These are phyloP conservation scores for Capitella teleta DNA, from an alignment of 1,140 invertebrate genomes.

Conservation along the genomic window DNA sequence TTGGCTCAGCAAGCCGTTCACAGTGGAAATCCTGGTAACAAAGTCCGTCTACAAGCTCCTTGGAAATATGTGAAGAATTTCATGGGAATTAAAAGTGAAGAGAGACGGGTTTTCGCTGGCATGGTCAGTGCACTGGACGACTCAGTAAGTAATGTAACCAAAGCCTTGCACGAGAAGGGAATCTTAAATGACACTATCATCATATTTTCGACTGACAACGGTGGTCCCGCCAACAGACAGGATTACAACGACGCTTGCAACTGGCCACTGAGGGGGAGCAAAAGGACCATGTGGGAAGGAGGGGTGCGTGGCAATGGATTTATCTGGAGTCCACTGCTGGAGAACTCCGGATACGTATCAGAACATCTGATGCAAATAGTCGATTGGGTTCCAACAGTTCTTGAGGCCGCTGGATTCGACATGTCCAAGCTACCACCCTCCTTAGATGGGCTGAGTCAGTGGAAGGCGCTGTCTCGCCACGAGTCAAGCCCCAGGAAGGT, in stretches of 20 bases:
- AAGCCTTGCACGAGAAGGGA: constrained; percentile 34
- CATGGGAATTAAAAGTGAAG: constrained; percentile 9
- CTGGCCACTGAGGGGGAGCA: constrained; percentile 65
- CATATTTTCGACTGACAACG: constrained; percentile 40
- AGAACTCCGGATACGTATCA: constrained; percentile 46
- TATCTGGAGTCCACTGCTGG: constrained; percentile 64
- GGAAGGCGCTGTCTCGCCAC: constrained; percentile 56
- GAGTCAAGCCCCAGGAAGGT: constrained; percentile 51
- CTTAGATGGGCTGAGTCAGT: constrained; percentile 68
- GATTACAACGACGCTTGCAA: constrained; percentile 81
- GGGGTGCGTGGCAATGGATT: constrained; percentile 68
- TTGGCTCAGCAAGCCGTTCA: constrained; percentile 75
- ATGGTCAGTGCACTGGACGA: constrained; percentile 46
- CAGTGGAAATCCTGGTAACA: constrained; percentile 66
- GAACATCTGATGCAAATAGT: constrained; percentile 65
- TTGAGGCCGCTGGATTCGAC: constrained; percentile 41
- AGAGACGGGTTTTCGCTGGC: constrained; percentile 12
- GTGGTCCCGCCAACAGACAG: constrained; percentile 55
- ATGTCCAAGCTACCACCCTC: constrained; percentile 36
- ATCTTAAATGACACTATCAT: constrained; percentile 45
- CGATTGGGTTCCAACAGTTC: constrained; percentile 82
- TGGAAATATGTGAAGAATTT: constrained; percentile 11
- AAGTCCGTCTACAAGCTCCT: constrained; percentile 14
- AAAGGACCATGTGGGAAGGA: constrained; percentile 79
- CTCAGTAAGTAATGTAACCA: constrained; percentile 41